Percentiles rank a stretch among this genome's conserved stretches.
Evolutionary conservation across 2,888 invertebrate genomes (phyloP).

Genomic region (Drosophila rellima): DNA sequence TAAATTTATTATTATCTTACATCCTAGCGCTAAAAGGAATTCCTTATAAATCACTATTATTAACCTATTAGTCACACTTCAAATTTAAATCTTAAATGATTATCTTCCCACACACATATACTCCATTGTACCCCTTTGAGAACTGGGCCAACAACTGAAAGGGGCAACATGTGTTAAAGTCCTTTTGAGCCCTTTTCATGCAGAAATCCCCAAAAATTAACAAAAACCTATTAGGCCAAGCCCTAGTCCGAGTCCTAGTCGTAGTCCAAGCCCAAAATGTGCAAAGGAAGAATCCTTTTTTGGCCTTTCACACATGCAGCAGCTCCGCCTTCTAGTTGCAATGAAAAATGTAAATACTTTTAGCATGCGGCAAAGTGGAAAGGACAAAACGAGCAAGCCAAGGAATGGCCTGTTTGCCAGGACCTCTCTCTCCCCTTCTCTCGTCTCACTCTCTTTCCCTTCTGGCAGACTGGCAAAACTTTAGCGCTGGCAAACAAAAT

Average conservation of each 20-base stretch:
- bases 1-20: too few relatives aligned
- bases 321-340: conserved; percentile 38
- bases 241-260: conserved; percentile 43
- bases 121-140: not conserved
- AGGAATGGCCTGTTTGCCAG: conserved; percentile 32
- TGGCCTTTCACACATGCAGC: not conserved
- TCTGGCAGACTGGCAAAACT: conserved; percentile 66
- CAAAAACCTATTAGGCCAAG: conserved; percentile 77
- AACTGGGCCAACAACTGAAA: conserved; percentile 25
- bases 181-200: conserved; percentile 62
- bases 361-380: conserved; percentile 62
- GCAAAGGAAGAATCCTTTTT: conserved; percentile 14
- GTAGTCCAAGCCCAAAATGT: conserved; percentile 36
- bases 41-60: too few relatives aligned
- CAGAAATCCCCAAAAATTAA: conserved; percentile 69
- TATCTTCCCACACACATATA: not conserved
- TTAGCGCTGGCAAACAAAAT: conserved; percentile 74
- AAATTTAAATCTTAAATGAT: too few relatives aligned
- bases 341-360: conserved; percentile 80
- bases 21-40: too few relatives aligned
- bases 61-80: too few relatives aligned
- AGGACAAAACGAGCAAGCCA: conserved; percentile 44
- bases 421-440: not conserved
- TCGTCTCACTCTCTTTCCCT: not conserved
- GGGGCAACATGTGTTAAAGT: conserved; percentile 63